A percentile compares a stretch with the other conserved stretches of the same genome.
These are phyloP conservation scores for Zygaena filipendulae DNA, from an alignment of 2,888 invertebrate genomes.

Conservation along the genomic window DNA sequence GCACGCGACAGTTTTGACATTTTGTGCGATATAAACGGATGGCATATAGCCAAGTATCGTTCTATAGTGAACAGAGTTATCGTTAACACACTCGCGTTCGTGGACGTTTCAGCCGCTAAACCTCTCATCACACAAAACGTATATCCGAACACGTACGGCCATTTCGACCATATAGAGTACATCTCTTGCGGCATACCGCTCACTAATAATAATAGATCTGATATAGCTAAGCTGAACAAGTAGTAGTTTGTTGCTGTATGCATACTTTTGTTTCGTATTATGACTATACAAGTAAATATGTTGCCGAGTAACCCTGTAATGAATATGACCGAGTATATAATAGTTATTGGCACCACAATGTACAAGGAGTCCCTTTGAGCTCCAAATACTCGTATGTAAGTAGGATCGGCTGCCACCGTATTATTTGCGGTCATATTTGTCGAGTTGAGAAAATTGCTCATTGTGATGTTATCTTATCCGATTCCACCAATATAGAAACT, in stretches of 20 bases:
- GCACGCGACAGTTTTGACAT: constrained; percentile 90
- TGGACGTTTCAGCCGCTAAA: constrained; percentile 82
- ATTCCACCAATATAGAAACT: too few relatives aligned
- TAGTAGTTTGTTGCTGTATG: constrained; percentile 86
- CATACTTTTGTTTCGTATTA: constrained; percentile 83
- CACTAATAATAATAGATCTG: constrained; percentile 80
- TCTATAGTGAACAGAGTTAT: constrained; percentile 90
- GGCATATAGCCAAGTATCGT: constrained; percentile 72
- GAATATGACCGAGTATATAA: constrained; percentile 82
- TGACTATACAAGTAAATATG: constrained; percentile 86
- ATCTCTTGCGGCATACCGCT: constrained; percentile 88
- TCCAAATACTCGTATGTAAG: constrained; percentile 41
- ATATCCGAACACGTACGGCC: constrained; percentile 82
- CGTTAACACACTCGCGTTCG: constrained; percentile 80
- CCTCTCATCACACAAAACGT: constrained; percentile 83
- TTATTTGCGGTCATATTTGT: constrained; percentile 18
- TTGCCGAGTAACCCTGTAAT: constrained; percentile 84
- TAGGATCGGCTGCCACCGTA: constrained; percentile 30
- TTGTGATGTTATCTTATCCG: constrained; percentile 3
- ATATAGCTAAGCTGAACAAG: constrained; percentile 85
- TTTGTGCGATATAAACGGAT: constrained; percentile 77
- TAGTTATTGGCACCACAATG: constrained; percentile 77
- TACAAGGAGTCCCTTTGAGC: constrained; percentile 66
- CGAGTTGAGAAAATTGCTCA: constrained; percentile 9
- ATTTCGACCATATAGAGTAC: constrained; percentile 80